phyloP scores from a whole-genome alignment of 2,113 vertebrate species.

The Micronisus gabar region DNA sequence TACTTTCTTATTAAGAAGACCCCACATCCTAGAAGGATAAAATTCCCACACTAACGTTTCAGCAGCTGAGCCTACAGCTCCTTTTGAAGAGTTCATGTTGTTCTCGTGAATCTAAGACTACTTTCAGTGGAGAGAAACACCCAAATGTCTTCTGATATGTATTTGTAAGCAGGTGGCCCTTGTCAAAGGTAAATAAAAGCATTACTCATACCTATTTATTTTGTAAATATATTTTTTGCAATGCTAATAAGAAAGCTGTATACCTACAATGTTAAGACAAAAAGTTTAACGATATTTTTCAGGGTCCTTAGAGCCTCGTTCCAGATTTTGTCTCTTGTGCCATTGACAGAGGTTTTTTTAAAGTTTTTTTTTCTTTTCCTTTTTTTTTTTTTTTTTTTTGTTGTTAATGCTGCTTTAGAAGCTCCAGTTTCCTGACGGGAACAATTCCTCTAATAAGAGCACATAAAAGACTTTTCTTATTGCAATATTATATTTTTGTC shows the following conservation, averaged over 20 bases:
- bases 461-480: neutral
- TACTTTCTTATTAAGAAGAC: neutral
- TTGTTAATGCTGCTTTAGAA: neutral
- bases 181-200: neutral
- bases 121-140: neutral
- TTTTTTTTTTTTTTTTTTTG: too few relatives aligned
- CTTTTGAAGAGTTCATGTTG: neutral
- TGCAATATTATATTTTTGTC: conserved; percentile 8
- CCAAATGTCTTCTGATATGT: neutral
- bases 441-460: neutral
- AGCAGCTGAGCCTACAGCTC: neutral
- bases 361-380: too few relatives aligned
- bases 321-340: neutral
- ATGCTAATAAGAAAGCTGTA: neutral
- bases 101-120: neutral
- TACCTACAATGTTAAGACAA: neutral
- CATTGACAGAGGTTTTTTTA: neutral
- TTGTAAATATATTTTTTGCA: neutral
- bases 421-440: neutral
- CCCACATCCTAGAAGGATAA: neutral
- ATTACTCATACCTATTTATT: neutral
- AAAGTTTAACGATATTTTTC: neutral
- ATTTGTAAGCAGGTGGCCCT: neutral
- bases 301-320: neutral
- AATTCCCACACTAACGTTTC: neutral